Evolutionary conservation across 2,113 vertebrate species (phyloP), one percentile per base, ranked within the genome.

Genomic region (Eulemur rufifrons): DNA sequence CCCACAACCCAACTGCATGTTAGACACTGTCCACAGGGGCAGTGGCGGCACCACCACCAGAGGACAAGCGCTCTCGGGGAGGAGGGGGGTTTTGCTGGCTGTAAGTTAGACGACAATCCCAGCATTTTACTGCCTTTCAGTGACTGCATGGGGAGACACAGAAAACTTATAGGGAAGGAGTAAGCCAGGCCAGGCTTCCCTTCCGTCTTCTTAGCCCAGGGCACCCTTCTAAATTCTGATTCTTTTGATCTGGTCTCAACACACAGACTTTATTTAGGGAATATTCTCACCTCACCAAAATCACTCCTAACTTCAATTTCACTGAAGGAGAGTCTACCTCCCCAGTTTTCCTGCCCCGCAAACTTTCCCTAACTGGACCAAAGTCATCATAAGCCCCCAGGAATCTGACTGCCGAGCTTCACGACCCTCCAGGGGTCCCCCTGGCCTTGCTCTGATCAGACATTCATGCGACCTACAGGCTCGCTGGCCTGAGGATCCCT

Each of bases 401-500:
- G 0, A 6, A 27, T 10, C 59, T 14, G 50, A 69, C 12, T 12
- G 91, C 37, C 47, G 34, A 13, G 25, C 20, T 32, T 45, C 39
- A 0, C 0, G 27, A 1, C 34, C 6, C 1, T 6, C n/a, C 77
- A 0, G 3, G 0, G 11, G 47, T 2, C 10, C 56, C 7, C 9
- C 0, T 61, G 8, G 5, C 15, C 56, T 27, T 39, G 37, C 56
- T 27, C 10, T 42, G 12, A 23, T 12, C 81, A 61, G 25, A 34
- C 0, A 23, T 20, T 8, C 50, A 5, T 18, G 6, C 0, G 2
- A 5, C 39, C 52, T 14, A 20, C 42, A 1, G 18, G 42, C 37
- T 17, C 5, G 3, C 2, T 0, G 3, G 21, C 89, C 25, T 39
- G 13, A 4, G 15, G 5, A 39, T 34, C 39, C 7, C 18, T 32